A percentile compares a stretch with the other conserved stretches of the same genome.
Conservation (phyloP, 2,888 invertebrate species). For the Nomada flava region DNA sequence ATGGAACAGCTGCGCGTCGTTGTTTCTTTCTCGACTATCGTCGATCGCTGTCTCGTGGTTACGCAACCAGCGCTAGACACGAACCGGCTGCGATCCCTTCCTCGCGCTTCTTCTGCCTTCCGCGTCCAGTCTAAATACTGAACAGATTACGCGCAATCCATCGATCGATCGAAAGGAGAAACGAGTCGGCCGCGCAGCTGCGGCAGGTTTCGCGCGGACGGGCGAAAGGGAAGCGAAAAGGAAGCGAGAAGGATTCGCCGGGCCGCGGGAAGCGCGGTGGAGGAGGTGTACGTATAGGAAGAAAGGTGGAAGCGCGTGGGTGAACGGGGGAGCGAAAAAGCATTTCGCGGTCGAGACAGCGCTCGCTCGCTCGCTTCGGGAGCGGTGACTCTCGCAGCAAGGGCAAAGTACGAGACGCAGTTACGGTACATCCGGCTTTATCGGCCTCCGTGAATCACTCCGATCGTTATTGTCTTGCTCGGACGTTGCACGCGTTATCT, state of each 20-base stretch:
- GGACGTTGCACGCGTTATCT: constrained; percentile 62
- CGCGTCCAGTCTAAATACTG: background rate
- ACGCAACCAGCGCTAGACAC: constrained; percentile 53
- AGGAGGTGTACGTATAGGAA: too few species aligned
- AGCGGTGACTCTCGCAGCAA: constrained; percentile 47
- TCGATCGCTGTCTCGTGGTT: constrained; percentile 63
- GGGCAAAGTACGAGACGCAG: constrained; percentile 82
- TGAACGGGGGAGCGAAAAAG: background rate
- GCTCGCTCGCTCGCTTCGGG: constrained; percentile 2
- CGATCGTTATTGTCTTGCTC: constrained; percentile 77
- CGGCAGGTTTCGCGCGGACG: too few species aligned
- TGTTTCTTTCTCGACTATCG: constrained; percentile 62
- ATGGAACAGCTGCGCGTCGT: constrained; percentile 70
- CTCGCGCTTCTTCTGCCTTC: background rate
- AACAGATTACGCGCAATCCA: background rate
- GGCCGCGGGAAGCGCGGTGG: too few species aligned
- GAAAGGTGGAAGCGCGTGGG: background rate
- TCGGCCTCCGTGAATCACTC: constrained; percentile 80
- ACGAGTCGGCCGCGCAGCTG: background rate
- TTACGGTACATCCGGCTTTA: constrained; percentile 79
- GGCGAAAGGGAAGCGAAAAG: too few species aligned
- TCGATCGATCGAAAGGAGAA: too few species aligned
- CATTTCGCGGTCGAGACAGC: background rate
- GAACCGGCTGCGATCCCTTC: constrained; percentile 6
- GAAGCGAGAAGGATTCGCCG: too few species aligned